Percentiles rank a stretch among this genome's conserved stretches.
Conservation (phyloP, 2,888 invertebrate species). For the Rutpela maculata region DNA sequence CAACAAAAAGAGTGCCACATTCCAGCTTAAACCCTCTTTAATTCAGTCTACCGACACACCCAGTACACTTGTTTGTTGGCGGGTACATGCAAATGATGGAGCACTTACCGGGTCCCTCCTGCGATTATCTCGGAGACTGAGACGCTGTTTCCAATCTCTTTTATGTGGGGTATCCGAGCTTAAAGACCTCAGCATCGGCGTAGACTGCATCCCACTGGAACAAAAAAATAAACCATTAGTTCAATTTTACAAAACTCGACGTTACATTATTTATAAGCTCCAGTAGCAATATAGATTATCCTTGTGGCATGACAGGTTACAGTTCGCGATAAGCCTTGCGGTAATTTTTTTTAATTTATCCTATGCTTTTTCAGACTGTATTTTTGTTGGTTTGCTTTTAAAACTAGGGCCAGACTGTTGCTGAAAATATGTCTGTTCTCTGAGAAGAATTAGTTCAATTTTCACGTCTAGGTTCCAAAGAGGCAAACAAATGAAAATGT, state of each 20-base stretch:
- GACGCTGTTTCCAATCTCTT: conserved; percentile 84
- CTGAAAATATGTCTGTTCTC: no score
- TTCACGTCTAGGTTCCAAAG: no score
- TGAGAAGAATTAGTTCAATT: no score
- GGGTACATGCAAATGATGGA: not conserved
- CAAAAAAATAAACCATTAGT: conserved; percentile 32
- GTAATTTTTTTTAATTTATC: no score
- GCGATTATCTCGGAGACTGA: conserved; percentile 84
- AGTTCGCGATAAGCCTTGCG: no score
- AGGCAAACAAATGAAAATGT: no score
- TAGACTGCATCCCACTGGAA: conserved; percentile 63
- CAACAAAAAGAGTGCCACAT: no score
- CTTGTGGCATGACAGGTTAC: not conserved
- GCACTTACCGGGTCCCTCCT: conserved; percentile 74
- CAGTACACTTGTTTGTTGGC: not conserved
- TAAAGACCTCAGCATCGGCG: conserved; percentile 80
- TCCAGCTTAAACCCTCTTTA: no score
- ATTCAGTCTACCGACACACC: not conserved
- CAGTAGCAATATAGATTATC: conserved; percentile 9
- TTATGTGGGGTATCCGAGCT: conserved; percentile 79
- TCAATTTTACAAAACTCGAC: conserved; percentile 5
- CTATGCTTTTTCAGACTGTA: no score
- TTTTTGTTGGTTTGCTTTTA: no score
- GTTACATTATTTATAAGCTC: conserved; percentile 28
- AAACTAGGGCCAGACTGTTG: no score